Base-by-base conservation (phyloP, 2,797 vertebrate species). In the Parauchenoglanis ngamensis region DNA sequence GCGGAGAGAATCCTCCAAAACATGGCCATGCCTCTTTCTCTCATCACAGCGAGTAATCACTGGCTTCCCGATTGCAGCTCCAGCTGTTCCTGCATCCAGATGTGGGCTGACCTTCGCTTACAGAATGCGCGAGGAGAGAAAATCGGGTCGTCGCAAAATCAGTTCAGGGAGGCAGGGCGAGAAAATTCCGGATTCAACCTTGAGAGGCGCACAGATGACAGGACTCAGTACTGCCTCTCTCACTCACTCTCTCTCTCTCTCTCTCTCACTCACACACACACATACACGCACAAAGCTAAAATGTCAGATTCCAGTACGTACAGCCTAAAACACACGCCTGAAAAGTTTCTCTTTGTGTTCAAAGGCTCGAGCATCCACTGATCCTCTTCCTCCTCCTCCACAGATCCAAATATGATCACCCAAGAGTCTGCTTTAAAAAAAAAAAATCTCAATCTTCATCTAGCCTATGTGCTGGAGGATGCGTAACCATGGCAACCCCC, bases 1-100 rank as follows among this genome's bases (percentile, higher is more conserved):
- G 94, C 95, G 1, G 95, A 94, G 0, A 95, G 91, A 89, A 96
- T 94, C 91, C 95, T 96, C 95, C 95, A 96, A 35, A 95, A 92
- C 92, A 96, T 93, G 67, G 95, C 94, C 95, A 95, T 95, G 89
- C 92, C 90, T 89, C 83, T 67, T 89, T 85, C 89, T 93, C 91
- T 95, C 94, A 95, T 95, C 91, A 67, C 90, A 89, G 68, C 83
- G 54, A 61, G 3, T 59, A n/a, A 19, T 75, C 59, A 49, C 88
- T 81, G 88, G 75, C 61, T 83, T 83, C 88, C 81, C 90, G 86
- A 89, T 23, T 75, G 85, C 87, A 86, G 28, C 46, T 40, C 35
- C 85, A 52, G 70, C 77, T 63, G 89, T 92, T 83, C 11, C 56
- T n/a, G 35, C 73, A 85, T 85, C 59, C 73, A 77, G 84, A 78